Percentiles rank a stretch among this genome's conserved stretches.
phyloP scores from a whole-genome alignment of 2,113 vertebrate species.

The Ondatra zibethicus region DNA sequence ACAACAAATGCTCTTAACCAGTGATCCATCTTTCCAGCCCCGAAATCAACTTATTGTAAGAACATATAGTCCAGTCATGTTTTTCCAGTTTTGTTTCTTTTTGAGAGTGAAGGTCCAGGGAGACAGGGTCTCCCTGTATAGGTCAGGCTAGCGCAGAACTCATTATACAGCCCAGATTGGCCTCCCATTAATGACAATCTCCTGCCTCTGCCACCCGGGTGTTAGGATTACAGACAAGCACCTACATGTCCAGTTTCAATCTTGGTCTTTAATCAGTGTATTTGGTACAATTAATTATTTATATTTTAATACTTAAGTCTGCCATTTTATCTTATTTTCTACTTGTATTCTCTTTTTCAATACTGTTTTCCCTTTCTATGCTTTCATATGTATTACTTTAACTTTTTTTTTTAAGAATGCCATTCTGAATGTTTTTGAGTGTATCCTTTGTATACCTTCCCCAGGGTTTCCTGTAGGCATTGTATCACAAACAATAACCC shows the following conservation, averaged over 20 bases:
- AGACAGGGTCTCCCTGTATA: not conserved
- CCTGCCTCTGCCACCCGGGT: not conserved
- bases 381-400: not conserved
- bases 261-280: not conserved
- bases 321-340: constrained; percentile 3
- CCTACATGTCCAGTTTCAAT: not conserved
- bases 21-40: not conserved
- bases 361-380: not conserved
- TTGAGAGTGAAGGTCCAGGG: not conserved
- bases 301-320: not conserved
- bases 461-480: not conserved
- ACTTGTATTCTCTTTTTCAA: not conserved
- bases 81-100: not conserved
- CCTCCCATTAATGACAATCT: not conserved
- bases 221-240: not conserved
- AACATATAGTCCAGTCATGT: not conserved
- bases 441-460: not conserved
- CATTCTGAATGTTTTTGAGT: constrained; percentile 31
- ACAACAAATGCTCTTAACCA: not conserved
- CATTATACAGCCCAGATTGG: not conserved
- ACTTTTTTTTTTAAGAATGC: not conserved
- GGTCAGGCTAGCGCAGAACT: not conserved
- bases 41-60: not conserved
- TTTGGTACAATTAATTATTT: constrained; percentile 5
- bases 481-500: not conserved